Evolutionary conservation across 2,113 vertebrate genomes (phyloP).

Genomic region (Chionis minor): DNA sequence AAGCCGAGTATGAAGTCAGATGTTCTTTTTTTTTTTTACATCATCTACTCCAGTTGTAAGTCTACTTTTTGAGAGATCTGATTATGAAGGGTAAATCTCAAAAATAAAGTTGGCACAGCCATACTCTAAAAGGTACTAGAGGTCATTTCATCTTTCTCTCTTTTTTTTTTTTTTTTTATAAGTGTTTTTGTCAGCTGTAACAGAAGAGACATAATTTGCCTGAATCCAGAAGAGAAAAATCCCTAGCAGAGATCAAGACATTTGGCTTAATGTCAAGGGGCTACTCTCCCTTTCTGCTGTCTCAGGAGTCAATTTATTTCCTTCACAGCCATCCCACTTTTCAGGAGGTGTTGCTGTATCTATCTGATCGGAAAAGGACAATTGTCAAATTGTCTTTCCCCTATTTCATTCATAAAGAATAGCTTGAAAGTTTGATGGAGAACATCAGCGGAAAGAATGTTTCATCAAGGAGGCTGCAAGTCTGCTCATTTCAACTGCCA

Average conservation of each 20-base stretch:
- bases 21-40: background rate
- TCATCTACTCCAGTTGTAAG: background rate
- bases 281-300: background rate
- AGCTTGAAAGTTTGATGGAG: background rate
- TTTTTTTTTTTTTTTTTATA: background rate
- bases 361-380: background rate
- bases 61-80: background rate
- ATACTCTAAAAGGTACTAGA: background rate
- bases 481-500: background rate
- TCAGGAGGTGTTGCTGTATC: background rate
- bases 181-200: background rate
- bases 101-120: background rate
- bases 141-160: background rate
- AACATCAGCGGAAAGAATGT: slow-evolving; percentile 2
- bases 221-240: background rate
- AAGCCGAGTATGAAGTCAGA: background rate
- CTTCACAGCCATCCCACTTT: background rate
- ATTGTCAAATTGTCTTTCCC: background rate
- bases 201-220: background rate
- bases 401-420: background rate
- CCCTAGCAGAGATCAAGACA: background rate
- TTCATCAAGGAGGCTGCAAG: background rate
- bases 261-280: background rate
- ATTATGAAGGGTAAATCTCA: background rate
- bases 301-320: background rate